A percentile compares a stretch with the other conserved stretches of the same genome.
These are phyloP conservation scores for Lacerta agilis DNA, from an alignment of 2,797 vertebrate species.

Conservation along the genomic window DNA sequence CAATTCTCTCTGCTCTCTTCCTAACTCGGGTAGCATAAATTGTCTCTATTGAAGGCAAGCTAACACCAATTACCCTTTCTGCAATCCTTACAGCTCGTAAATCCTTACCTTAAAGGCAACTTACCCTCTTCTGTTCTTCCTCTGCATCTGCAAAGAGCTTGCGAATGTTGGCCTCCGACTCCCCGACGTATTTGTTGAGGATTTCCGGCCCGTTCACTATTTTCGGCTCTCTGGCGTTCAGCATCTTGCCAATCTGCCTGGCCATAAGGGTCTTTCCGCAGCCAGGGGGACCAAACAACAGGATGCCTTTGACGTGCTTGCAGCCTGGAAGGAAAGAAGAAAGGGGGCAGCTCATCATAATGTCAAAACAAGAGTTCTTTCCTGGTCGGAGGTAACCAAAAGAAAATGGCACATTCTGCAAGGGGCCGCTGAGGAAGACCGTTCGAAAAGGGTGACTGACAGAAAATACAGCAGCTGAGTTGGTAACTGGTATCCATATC, in stretches of 20 bases:
- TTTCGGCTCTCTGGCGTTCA: conserved; percentile 96
- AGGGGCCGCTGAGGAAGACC: too few relatives aligned
- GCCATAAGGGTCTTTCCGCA: conserved; percentile 99
- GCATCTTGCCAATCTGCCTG: conserved; percentile 97
- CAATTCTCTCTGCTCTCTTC: too few relatives aligned
- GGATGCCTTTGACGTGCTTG: conserved; percentile 97
- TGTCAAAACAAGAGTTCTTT: not conserved
- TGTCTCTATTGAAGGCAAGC: too few relatives aligned
- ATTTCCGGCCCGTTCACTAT: conserved; percentile 97
- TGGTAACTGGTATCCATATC: not conserved
- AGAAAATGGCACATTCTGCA: not conserved
- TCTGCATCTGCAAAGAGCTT: conserved; percentile 98
- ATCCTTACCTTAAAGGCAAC: conserved; percentile 11
- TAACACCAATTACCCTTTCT: too few relatives aligned
- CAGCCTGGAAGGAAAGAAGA: conserved; percentile 82
- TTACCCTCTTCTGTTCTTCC: conserved; percentile 96
- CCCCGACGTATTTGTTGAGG: conserved; percentile 97
- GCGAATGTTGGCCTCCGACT: conserved; percentile 97
- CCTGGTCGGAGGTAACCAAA: not conserved
- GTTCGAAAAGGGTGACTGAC: not conserved
- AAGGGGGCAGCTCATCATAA: not conserved
- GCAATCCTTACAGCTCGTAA: too few relatives aligned
- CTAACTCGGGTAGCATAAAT: too few relatives aligned
- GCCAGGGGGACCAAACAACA: conserved; percentile 94
- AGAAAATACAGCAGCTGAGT: not conserved